A percentile compares a stretch with the other conserved stretches of the same genome.
Conservation (phyloP, 2,113 vertebrate species). For the Atrichornis clamosus region DNA sequence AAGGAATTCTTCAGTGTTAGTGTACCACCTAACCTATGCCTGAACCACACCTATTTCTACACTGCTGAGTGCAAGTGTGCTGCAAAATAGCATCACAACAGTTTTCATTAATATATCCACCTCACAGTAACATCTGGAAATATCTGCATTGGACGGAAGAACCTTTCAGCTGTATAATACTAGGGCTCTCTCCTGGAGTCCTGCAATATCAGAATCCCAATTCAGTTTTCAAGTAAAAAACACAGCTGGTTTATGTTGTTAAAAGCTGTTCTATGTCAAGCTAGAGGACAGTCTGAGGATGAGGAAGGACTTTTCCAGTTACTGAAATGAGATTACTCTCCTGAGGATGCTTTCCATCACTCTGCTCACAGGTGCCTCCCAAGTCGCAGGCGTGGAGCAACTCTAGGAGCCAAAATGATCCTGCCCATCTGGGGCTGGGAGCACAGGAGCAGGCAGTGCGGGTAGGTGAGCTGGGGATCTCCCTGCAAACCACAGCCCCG, state of each 20-base stretch:
- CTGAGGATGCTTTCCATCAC: background rate
- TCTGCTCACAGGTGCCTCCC: background rate
- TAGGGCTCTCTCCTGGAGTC: background rate
- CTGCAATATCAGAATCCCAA: background rate
- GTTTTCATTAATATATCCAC: background rate
- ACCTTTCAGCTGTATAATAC: background rate
- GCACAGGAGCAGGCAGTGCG: background rate
- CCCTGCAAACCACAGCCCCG: background rate
- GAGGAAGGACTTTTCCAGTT: background rate
- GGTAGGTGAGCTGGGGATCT: background rate
- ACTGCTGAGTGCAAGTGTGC: background rate
- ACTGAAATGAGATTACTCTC: background rate
- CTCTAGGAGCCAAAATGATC: background rate
- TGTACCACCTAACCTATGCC: background rate
- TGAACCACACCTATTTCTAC: background rate
- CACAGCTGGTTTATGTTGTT: background rate
- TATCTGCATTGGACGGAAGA: background rate
- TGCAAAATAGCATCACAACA: background rate
- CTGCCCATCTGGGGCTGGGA: background rate
- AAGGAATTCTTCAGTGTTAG: background rate
- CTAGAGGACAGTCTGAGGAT: background rate
- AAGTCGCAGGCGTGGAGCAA: background rate
- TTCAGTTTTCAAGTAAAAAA: accelerated
- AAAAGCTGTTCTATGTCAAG: background rate
- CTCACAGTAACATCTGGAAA: background rate